Evolutionary conservation across 35 echinoderm and acorn worm species (phyloP).

Genomic region (Chiridota heheva): DNA sequence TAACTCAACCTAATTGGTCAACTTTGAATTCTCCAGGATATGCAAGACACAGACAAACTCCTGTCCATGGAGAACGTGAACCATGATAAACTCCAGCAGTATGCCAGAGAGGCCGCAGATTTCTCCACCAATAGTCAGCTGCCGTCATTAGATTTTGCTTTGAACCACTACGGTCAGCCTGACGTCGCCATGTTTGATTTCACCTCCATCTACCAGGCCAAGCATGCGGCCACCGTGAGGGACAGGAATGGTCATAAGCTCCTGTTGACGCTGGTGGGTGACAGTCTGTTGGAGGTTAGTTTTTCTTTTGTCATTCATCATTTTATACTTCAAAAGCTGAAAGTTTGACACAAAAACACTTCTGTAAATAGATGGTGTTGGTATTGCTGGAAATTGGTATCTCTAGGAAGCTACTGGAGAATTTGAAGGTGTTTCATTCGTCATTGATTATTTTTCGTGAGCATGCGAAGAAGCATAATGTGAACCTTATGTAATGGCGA

Average conservation of each 20-base stretch:
- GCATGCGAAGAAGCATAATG: too few species aligned
- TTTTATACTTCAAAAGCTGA: too few species aligned
- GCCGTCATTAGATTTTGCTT: slow-evolving; percentile 83
- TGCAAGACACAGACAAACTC: slow-evolving; percentile 62
- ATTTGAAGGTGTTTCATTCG: too few species aligned
- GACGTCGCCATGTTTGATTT: slow-evolving; percentile 99
- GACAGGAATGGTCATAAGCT: slow-evolving; percentile 81
- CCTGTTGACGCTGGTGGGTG: slow-evolving; percentile 77
- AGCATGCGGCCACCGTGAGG: slow-evolving; percentile 69
- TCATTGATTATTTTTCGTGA: too few species aligned
- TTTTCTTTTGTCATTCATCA: too few species aligned
- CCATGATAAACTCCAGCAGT: slow-evolving; percentile 75
- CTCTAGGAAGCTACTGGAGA: too few species aligned
- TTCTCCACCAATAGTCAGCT: slow-evolving; percentile 91
- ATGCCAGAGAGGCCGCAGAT: slow-evolving; percentile 87
- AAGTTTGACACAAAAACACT: too few species aligned
- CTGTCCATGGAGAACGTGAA: slow-evolving; percentile 69
- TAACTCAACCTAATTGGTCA: too few species aligned
- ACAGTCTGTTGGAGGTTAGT: slow-evolving; percentile 89
- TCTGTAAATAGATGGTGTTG: too few species aligned
- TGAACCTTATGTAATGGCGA: too few species aligned
- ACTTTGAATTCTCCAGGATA: slow-evolving; percentile 74
- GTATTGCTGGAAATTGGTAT: too few species aligned
- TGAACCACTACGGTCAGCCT: slow-evolving; percentile 92
- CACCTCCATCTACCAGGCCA: slow-evolving; percentile 82